These are phyloP conservation scores for Megalops atlanticus DNA, from an alignment of 2,113 vertebrate genomes.

Conservation along the genomic window DNA sequence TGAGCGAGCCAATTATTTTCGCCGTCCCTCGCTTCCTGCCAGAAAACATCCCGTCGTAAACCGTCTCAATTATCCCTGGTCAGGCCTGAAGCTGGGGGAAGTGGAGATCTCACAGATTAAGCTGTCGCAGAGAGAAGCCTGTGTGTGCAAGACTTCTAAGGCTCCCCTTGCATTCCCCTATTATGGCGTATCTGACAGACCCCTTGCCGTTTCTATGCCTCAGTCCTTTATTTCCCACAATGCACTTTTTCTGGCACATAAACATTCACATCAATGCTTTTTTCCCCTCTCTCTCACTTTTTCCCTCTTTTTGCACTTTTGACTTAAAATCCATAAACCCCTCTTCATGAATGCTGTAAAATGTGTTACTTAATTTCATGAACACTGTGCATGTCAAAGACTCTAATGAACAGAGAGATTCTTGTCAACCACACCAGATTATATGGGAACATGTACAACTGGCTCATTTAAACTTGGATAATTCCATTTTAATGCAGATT, in stretches of 20 bases:
- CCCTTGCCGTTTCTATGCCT: no score
- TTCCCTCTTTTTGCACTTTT: no score
- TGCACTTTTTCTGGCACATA: background rate
- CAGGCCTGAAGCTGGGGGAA: slow-evolving; percentile 58
- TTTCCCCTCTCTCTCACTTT: background rate
- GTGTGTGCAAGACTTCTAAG: slow-evolving; percentile 40
- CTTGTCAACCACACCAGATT: background rate
- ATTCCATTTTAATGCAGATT: no score
- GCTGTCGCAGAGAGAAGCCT: slow-evolving; percentile 61
- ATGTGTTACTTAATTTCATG: no score
- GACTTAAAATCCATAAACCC: no score
- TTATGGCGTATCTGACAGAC: background rate
- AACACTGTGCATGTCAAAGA: no score
- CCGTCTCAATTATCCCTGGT: slow-evolving; percentile 61
- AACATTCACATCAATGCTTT: background rate
- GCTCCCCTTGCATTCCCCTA: slow-evolving; percentile 49
- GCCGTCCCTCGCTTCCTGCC: slow-evolving; percentile 61
- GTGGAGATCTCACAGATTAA: slow-evolving; percentile 63
- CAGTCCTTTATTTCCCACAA: background rate
- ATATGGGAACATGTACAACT: background rate
- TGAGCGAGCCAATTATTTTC: slow-evolving; percentile 72
- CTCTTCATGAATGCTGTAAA: no score
- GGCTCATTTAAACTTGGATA: background rate
- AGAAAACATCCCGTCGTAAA: slow-evolving; percentile 67
- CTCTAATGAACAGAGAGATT: no score